Percentiles rank a stretch among this genome's conserved stretches.
phyloP scores from a whole-genome alignment of 2,888 invertebrate genomes.

The Chymomyza procnemis region DNA sequence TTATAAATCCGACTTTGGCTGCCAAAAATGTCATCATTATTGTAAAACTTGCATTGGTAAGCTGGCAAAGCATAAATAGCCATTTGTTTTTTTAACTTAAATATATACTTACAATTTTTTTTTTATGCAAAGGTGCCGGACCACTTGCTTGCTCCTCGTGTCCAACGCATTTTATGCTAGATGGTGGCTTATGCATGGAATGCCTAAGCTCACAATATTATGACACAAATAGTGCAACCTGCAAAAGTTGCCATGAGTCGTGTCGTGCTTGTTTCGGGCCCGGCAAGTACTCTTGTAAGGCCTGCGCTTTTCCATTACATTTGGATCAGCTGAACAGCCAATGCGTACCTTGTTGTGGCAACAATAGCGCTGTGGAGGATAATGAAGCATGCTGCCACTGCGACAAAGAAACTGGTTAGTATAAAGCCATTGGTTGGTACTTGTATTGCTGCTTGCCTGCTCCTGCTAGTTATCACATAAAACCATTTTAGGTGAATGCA shows the following conservation, averaged over 20 bases:
- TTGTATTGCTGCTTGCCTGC: neutral
- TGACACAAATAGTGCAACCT: conserved; percentile 84
- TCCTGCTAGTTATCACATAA: neutral
- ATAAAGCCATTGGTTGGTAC: too few species aligned
- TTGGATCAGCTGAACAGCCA: conserved; percentile 86
- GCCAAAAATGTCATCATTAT: conserved; percentile 92
- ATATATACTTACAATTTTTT: neutral
- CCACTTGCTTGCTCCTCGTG: conserved; percentile 87
- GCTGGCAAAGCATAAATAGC: too few species aligned
- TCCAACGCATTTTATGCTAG: conserved; percentile 85
- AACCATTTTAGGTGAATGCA: conserved; percentile 83
- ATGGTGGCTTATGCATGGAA: conserved; percentile 87
- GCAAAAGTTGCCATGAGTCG: conserved; percentile 83
- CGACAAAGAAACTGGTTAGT: conserved; percentile 83
- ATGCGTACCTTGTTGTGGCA: conserved; percentile 86
- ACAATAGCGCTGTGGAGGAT: conserved; percentile 77
- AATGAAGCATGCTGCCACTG: conserved; percentile 85
- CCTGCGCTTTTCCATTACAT: conserved; percentile 83
- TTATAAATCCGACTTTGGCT: conserved; percentile 89
- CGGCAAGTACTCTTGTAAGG: conserved; percentile 84
- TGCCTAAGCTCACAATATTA: conserved; percentile 87
- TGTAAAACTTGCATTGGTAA: conserved; percentile 91
- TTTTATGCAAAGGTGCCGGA: conserved; percentile 81
- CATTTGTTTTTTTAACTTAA: too few species aligned
- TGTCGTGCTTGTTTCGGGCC: conserved; percentile 86